Conservation (phyloP, 2,113 vertebrate genomes). For the Boleophthalmus pectinirostris region DNA sequence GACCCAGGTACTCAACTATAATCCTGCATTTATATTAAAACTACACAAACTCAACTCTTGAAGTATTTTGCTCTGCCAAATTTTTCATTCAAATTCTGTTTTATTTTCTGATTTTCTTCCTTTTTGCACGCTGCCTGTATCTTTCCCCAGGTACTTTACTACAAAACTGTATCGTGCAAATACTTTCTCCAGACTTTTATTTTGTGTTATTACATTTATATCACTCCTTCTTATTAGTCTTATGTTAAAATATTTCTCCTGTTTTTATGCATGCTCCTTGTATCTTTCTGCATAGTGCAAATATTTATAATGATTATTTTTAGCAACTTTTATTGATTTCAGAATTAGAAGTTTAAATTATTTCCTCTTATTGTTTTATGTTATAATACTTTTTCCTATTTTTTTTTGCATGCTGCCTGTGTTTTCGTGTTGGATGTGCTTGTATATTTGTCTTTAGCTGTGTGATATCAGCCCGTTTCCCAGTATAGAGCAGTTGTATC, state of each 20-base stretch:
- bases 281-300: slow-evolving; percentile 16
- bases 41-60: not conserved
- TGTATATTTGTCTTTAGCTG: slow-evolving; percentile 39
- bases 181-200: not conserved
- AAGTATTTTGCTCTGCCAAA: not conserved
- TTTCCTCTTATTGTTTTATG: not conserved
- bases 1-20: slow-evolving; percentile 28
- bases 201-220: not conserved
- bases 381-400: slow-evolving; percentile 4
- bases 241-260: no score
- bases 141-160: slow-evolving; percentile 11
- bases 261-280: slow-evolving; percentile 56
- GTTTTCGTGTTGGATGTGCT: slow-evolving; percentile 49
- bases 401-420: slow-evolving; percentile 58
- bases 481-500: slow-evolving; percentile 67
- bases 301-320: no score
- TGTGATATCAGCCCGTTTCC: slow-evolving; percentile 63
- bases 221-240: no score
- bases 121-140: slow-evolving; percentile 53
- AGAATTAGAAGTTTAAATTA: no score
- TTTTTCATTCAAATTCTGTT: not conserved
- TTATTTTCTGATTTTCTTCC: slow-evolving; percentile 27
- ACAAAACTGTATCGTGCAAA: not conserved
- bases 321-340: no score
- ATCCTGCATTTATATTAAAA: not conserved